Conservation (phyloP, 2,797 vertebrate species). For the Rhinogobio ventralis region DNA sequence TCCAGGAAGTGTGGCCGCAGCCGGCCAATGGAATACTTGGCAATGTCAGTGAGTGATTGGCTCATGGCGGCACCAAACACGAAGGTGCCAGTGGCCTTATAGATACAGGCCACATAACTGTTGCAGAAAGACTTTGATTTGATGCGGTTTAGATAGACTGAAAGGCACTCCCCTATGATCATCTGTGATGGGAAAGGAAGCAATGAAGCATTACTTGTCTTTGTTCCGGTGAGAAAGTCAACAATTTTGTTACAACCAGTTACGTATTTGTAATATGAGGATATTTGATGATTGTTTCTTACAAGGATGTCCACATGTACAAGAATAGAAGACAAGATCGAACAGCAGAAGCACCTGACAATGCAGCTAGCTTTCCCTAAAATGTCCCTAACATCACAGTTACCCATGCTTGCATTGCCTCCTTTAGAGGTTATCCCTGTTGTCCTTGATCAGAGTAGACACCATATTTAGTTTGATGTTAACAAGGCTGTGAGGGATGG, state of each 20-base stretch:
- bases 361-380: conserved; percentile 52
- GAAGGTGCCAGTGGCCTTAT: conserved; percentile 94
- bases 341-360: conserved; percentile 50
- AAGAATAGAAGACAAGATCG: conserved; percentile 29
- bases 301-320: conserved; percentile 58
- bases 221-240: background rate
- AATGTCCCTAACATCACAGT: conserved; percentile 1
- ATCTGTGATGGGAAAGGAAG: conserved; percentile 79
- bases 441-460: background rate
- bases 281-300: background rate
- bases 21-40: conserved; percentile 97
- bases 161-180: conserved; percentile 89
- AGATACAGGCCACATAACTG: conserved; percentile 87
- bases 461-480: background rate
- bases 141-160: conserved; percentile 86
- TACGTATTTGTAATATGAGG: background rate
- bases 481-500: background rate
- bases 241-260: background rate
- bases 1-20: conserved; percentile 94
- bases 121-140: conserved; percentile 91
- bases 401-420: conserved; percentile 11
- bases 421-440: background rate
- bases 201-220: conserved; percentile 26
- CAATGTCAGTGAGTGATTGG: conserved; percentile 97
- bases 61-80: conserved; percentile 95